Conservation (phyloP, 2,113 vertebrate species). For the Psophia crepitans region DNA sequence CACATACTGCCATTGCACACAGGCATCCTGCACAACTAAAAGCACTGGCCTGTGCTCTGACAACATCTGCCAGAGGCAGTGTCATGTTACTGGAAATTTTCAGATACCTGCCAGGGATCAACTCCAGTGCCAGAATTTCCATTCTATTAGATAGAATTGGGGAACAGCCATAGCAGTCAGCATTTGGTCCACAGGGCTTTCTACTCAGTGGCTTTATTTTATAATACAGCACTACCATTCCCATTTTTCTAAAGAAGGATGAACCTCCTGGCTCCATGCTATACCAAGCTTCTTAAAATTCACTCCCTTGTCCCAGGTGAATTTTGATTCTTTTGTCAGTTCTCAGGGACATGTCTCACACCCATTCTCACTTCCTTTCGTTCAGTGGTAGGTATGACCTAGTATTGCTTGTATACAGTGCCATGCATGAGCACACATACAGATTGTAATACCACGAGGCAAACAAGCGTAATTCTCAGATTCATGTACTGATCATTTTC, state of each 20-base stretch:
- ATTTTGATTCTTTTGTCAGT: not conserved
- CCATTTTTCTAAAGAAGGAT: not conserved
- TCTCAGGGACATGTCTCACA: not conserved
- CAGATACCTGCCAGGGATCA: not conserved
- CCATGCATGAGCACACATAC: not conserved
- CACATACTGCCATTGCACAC: not conserved
- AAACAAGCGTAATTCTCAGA: not conserved
- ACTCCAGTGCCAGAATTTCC: not conserved
- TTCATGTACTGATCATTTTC: not conserved
- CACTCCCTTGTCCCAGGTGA: not conserved
- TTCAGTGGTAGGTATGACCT: not conserved
- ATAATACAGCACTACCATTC: not conserved
- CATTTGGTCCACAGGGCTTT: not conserved
- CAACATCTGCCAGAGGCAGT: not conserved
- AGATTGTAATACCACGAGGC: not conserved
- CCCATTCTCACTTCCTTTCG: accelerated
- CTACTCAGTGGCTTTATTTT: not conserved
- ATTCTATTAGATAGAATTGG: not conserved
- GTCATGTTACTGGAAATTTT: not conserved
- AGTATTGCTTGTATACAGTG: not conserved
- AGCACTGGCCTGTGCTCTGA: not conserved
- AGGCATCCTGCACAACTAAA: not conserved
- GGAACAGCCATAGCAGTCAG: not conserved
- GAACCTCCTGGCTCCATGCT: not conserved
- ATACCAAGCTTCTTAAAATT: not conserved